phyloP scores from a whole-genome alignment of 2,888 invertebrate genomes.

The Pseudococcus jackbeardsleyi region DNA sequence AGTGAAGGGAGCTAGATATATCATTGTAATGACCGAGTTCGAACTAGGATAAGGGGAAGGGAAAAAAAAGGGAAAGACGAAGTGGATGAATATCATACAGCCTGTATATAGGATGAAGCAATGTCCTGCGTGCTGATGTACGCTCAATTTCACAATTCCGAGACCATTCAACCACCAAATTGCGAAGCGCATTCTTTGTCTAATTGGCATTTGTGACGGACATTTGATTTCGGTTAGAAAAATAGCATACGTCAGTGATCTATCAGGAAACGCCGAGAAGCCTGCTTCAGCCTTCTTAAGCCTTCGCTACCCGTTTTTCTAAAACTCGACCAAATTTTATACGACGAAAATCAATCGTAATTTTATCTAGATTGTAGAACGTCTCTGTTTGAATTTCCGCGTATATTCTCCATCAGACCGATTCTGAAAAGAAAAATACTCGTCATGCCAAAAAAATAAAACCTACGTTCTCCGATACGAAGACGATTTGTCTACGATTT shows the following conservation, averaged over 20 bases:
- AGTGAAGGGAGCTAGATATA: conserved; percentile 62
- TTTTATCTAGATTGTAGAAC: conserved; percentile 19
- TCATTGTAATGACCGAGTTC: conserved; percentile 61
- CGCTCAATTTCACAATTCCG: conserved; percentile 64
- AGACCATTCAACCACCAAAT: conserved; percentile 65
- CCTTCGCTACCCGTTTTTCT: neutral
- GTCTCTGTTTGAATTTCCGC: neutral
- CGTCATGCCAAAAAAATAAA: neutral
- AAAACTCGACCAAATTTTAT: conserved; percentile 14
- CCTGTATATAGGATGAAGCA: conserved; percentile 5
- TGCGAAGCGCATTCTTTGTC: conserved; percentile 64
- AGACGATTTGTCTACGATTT: neutral
- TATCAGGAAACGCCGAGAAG: conserved; percentile 56
- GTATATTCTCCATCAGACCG: neutral
- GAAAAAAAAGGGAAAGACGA: conserved; percentile 36
- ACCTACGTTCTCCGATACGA: neutral
- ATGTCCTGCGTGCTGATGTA: conserved; percentile 63
- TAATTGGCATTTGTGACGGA: conserved; percentile 66
- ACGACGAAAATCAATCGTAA: conserved; percentile 45
- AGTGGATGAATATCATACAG: conserved; percentile 60
- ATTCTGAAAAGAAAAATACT: neutral
- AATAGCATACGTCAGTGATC: conserved; percentile 63
- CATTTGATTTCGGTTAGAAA: conserved; percentile 64
- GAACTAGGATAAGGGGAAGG: neutral
- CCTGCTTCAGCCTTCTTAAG: conserved; percentile 42